A percentile compares a stretch with the other conserved stretches of the same genome.
These are phyloP conservation scores for Resseliella maxima DNA, from an alignment of 2,888 invertebrate species.

Conservation along the genomic window DNA sequence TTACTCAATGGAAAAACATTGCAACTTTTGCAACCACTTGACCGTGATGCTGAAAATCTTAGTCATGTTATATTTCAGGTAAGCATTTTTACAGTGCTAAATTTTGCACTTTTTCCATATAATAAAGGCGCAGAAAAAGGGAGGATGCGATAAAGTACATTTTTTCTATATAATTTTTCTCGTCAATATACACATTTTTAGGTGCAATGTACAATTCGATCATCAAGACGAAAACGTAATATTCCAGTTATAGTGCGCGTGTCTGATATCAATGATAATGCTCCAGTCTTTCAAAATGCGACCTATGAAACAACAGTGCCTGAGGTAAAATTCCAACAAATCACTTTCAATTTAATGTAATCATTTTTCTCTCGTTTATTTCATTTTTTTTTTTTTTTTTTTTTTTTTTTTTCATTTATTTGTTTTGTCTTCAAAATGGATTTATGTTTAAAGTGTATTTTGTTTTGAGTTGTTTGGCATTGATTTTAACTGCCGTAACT, in stretches of 20 bases:
- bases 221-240: slow-evolving; percentile 82
- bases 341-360: neutral
- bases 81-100: slow-evolving; percentile 61
- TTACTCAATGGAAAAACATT: slow-evolving; percentile 84
- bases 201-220: slow-evolving; percentile 85
- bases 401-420: neutral
- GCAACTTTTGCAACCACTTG: slow-evolving; percentile 82
- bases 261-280: slow-evolving; percentile 91
- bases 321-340: slow-evolving; percentile 76
- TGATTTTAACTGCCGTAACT: neutral
- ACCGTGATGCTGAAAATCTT: slow-evolving; percentile 85
- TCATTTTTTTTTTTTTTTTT: neutral
- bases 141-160: too few relatives aligned
- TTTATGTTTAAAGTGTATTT: too few relatives aligned
- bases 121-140: too few relatives aligned
- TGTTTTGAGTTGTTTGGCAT: neutral
- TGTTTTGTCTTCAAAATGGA: neutral
- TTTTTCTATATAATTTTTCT: slow-evolving; percentile 42
- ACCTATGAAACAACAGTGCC: slow-evolving; percentile 87
- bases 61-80: slow-evolving; percentile 92
- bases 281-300: slow-evolving; percentile 83
- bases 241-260: slow-evolving; percentile 91
- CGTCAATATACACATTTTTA: slow-evolving; percentile 67
- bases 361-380: neutral
- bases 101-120: too few relatives aligned